Conservation (phyloP, 92 coral and sea anemone genomes). For the Parazoanthus atlanticus region DNA sequence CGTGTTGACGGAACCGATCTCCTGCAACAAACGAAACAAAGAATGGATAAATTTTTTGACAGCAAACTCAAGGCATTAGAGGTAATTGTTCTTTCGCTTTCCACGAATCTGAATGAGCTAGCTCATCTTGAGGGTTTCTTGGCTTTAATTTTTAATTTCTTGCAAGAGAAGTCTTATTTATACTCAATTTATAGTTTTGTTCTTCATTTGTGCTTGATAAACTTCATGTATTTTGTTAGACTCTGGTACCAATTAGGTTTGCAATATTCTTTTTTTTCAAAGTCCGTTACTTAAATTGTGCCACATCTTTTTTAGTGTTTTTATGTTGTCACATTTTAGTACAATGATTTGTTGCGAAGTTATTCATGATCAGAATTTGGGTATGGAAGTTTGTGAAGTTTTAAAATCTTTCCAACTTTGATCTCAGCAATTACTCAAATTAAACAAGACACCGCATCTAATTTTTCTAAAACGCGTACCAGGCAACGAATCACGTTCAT, state of each 20-base stretch:
- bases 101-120: not conserved
- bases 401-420: constrained; percentile 12
- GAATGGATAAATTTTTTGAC: constrained; percentile 36
- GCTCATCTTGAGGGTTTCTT: not conserved
- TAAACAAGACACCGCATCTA: constrained; percentile 5
- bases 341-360: not conserved
- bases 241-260: not conserved
- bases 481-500: not conserved
- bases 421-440: constrained; percentile 5
- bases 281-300: not conserved
- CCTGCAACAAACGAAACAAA: constrained; percentile 27
- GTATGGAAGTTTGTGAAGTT: constrained; percentile 1
- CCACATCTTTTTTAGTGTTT: not conserved
- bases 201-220: constrained; percentile 43
- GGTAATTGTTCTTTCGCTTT: constrained; percentile 15
- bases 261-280: not conserved
- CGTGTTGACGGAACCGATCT: constrained; percentile 11
- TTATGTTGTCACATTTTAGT: not conserved
- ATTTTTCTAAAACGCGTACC: constrained; percentile 18
- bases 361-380: not conserved
- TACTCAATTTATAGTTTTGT: not conserved
- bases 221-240: constrained; percentile 25
- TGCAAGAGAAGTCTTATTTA: constrained; percentile 10
- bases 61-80: constrained; percentile 33
- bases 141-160: constrained; percentile 24